Evolutionary conservation across 2,888 invertebrate species (phyloP).

Genomic region (Tholera decimalis): DNA sequence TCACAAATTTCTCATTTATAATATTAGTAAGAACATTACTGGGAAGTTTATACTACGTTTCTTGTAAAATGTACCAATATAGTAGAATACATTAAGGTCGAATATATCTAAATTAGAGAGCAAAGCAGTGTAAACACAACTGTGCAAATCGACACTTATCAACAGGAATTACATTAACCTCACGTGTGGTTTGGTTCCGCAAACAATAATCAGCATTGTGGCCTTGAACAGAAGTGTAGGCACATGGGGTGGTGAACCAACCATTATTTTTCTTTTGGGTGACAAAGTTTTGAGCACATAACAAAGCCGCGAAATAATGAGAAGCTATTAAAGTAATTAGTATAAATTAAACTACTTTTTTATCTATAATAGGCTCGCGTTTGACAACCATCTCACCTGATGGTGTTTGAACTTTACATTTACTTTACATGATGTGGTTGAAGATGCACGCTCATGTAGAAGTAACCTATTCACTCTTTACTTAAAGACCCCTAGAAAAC

Average conservation of each 20-base stretch:
- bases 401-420: no score
- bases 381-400: no score
- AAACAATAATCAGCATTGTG: conserved; percentile 13
- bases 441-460: no score
- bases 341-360: no score
- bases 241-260: background rate
- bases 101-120: background rate
- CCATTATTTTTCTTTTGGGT: background rate
- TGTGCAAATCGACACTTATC: conserved; percentile 14
- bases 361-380: no score
- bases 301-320: background rate
- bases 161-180: conserved; percentile 21
- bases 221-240: background rate
- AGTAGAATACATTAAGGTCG: background rate
- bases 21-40: no score
- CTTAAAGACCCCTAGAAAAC: no score
- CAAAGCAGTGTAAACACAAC: background rate
- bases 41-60: no score
- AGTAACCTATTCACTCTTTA: no score
- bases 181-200: conserved; percentile 19
- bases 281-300: background rate
- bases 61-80: background rate
- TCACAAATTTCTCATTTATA: no score
- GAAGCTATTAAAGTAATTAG: background rate
- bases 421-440: no score